These are phyloP conservation scores for Gymnocephalus cernua DNA, from an alignment of 2,113 vertebrate genomes.

Conservation along the genomic window DNA sequence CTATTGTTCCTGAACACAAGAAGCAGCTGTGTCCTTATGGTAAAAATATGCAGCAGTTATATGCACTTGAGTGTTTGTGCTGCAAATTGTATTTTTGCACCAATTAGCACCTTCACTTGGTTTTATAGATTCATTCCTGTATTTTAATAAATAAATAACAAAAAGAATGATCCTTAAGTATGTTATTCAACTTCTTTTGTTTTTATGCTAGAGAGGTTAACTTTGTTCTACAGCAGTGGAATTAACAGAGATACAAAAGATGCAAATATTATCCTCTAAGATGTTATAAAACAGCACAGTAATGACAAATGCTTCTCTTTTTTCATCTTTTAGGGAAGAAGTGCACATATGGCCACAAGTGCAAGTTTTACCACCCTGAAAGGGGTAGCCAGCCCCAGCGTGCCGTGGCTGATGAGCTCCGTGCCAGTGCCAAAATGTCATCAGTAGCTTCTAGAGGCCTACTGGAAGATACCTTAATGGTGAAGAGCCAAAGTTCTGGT, in stretches of 20 bases:
- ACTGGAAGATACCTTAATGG: constrained; percentile 86
- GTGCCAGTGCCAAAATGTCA: constrained; percentile 92
- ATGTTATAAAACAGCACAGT: background rate
- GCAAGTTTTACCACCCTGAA: constrained; percentile 98
- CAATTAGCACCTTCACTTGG: no score
- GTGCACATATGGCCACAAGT: constrained; percentile 98
- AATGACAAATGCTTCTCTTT: background rate
- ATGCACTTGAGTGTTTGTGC: background rate
- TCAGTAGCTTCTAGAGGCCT: constrained; percentile 87
- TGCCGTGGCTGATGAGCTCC: constrained; percentile 96
- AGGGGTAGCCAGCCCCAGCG: constrained; percentile 94
- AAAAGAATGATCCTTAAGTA: background rate
- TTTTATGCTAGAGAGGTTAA: background rate
- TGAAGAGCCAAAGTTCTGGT: constrained; percentile 90
- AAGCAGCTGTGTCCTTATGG: constrained; percentile 98
- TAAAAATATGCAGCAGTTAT: constrained; percentile 64
- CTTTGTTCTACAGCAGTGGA: background rate
- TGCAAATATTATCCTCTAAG: background rate
- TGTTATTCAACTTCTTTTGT: background rate
- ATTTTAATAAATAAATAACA: no score
- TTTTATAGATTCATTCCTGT: no score
- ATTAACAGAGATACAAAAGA: background rate
- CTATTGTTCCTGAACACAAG: constrained; percentile 93
- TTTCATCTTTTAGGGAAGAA: constrained; percentile 89
- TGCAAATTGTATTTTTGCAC: no score